These are phyloP conservation scores for Archips xylosteana DNA, from an alignment of 2,888 invertebrate species.

Conservation along the genomic window DNA sequence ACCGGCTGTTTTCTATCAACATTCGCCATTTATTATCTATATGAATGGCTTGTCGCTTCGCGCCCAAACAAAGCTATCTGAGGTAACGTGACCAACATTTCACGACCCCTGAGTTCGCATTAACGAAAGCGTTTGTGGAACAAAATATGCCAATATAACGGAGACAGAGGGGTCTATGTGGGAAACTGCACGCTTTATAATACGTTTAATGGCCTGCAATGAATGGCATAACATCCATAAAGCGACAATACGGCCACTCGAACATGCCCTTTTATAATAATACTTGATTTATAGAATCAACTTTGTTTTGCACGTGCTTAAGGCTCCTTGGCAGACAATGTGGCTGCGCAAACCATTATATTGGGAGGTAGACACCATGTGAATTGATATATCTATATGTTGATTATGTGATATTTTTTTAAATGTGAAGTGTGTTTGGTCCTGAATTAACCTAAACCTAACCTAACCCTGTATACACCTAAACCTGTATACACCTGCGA, in stretches of 20 bases:
- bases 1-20: constrained; percentile 67
- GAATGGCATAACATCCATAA: constrained; percentile 85
- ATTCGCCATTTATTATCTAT: constrained; percentile 80
- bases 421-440: background rate
- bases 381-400: constrained; percentile 7
- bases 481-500: no score
- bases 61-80: constrained; percentile 80
- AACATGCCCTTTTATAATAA: constrained; percentile 82
- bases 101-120: constrained; percentile 62
- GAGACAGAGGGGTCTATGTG: constrained; percentile 53
- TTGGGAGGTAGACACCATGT: constrained; percentile 14
- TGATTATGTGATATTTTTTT: constrained; percentile 9
- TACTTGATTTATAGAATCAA: constrained; percentile 80
- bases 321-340: constrained; percentile 41
- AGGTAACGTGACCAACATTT: constrained; percentile 69
- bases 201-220: constrained; percentile 85
- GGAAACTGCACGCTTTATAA: constrained; percentile 73
- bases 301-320: constrained; percentile 81
- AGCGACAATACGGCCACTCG: constrained; percentile 82
- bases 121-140: constrained; percentile 51
- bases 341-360: constrained; percentile 31
- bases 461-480: no score
- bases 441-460: no score
- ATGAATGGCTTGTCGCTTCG: constrained; percentile 82
- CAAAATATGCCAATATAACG: constrained; percentile 26